Evolutionary conservation across 2,113 vertebrate genomes (phyloP), one percentile per base, ranked within the genome.

Genomic region (Ptychochromis oligacanthus): DNA sequence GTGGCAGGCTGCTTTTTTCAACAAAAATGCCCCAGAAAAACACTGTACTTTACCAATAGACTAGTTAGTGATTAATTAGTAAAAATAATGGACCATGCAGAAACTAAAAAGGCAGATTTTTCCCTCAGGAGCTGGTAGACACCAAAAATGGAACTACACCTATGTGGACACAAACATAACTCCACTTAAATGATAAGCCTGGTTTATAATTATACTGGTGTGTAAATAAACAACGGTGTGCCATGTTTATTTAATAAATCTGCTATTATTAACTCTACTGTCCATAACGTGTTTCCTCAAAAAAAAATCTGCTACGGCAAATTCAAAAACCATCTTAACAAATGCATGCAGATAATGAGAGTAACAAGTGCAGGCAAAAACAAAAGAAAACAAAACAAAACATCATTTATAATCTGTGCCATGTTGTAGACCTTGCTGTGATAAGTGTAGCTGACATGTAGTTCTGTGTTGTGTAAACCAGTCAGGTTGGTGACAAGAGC

Each of bases 381-480:
- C 11, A 40, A 49, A 49, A 1, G 43, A 3, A 46, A 78, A 24
- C 14, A n/a, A n/a, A n/a, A n/a, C n/a, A n/a, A n/a, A n/a, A n/a
- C n/a, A 31, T 31, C 36, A 65, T 10, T 79, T 5, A 22, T 46
- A 2, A 81, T 70, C 55, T 36, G 22, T 55, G 24, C 0, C 13
- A 24, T 52, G 34, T 28, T 81, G 52, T 55, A 14, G 56, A 62
- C 1, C 20, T 62, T 5, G 82, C 72, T 88, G n/a, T 75, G 46
- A 78, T 46, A 28, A 80, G 13, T 70, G 28, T 55, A 52, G 58
- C 11, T 62, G 55, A 58, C 57, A 46, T 62, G 59, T 38, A 61
- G 76, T 82, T 54, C 43, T 81, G 12, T 87, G 46, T 83, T 79
- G 72, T 85, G 84, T 86, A 84, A 88, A 89, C 82, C 70, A 70